Conservation (phyloP, 2,113 vertebrate species). For the Rostratula benghalensis region DNA sequence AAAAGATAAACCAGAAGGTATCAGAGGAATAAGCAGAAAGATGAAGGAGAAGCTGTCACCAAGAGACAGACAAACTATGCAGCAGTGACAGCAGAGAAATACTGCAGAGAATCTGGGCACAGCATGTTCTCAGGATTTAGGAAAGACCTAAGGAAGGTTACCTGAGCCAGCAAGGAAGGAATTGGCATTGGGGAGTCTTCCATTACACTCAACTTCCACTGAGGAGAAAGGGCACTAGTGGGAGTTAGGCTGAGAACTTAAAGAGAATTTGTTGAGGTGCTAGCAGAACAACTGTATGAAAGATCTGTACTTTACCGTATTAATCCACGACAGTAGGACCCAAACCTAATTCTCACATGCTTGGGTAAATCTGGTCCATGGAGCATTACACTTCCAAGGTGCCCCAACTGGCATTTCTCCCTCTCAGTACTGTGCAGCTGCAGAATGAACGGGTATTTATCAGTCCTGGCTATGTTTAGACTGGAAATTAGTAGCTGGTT, state of each 20-base stretch:
- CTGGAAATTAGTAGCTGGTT: neutral
- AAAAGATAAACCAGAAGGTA: neutral
- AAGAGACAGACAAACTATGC: neutral
- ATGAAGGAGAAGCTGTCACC: neutral
- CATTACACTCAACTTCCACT: neutral
- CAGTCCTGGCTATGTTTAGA: neutral
- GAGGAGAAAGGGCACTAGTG: neutral
- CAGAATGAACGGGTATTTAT: neutral
- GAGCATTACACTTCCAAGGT: neutral
- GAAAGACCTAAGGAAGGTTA: neutral
- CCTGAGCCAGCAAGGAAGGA: neutral
- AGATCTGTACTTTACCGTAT: neutral
- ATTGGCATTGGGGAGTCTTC: neutral
- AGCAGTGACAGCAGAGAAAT: neutral
- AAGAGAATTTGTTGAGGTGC: neutral
- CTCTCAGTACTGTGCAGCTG: neutral
- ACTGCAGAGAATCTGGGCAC: neutral
- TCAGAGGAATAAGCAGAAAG: neutral
- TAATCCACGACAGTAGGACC: neutral
- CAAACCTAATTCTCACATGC: neutral
- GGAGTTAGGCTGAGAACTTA: neutral
- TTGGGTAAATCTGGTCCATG: neutral
- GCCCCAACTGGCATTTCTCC: neutral
- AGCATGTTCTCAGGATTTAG: neutral
- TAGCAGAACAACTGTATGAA: neutral